Percentiles rank a stretch among this genome's conserved stretches.
Evolutionary conservation across 2,888 invertebrate species (phyloP).

Genomic region (Halictus quadricinctus): DNA sequence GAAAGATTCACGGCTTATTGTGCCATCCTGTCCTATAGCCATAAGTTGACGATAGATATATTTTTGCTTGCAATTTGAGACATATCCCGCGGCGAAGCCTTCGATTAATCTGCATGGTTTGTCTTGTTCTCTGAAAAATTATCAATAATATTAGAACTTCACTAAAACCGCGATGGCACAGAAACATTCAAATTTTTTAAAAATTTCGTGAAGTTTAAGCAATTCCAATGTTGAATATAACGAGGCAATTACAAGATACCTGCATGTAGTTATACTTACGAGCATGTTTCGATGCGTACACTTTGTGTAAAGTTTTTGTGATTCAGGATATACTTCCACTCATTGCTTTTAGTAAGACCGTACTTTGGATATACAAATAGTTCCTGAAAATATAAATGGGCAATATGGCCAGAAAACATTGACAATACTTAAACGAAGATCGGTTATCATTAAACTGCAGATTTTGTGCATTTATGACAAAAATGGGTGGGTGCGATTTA

Average conservation of each 20-base stretch:
- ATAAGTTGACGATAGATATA: constrained; percentile 84
- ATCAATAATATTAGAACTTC: not conserved
- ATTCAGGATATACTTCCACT: constrained; percentile 89
- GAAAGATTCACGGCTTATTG: constrained; percentile 83
- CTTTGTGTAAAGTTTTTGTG: constrained; percentile 87
- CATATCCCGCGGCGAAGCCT: constrained; percentile 80
- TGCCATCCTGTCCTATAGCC: constrained; percentile 83
- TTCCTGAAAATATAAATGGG: constrained; percentile 67
- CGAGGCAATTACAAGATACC: not conserved
- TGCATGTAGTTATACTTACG: constrained; percentile 83
- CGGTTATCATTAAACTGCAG: not conserved
- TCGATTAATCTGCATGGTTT: constrained; percentile 78
- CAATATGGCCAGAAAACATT: not conserved
- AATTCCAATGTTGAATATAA: not conserved
- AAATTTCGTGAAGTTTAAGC: not conserved
- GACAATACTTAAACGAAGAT: not conserved
- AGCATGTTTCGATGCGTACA: constrained; percentile 89
- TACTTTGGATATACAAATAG: constrained; percentile 86
- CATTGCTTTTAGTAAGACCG: constrained; percentile 84
- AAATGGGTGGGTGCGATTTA: not conserved
- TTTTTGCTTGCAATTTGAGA: constrained; percentile 85
- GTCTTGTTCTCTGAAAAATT: constrained; percentile 71
- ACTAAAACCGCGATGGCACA: too few relatives aligned
- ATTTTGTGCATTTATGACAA: not conserved
- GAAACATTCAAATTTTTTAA: not conserved